Evolutionary conservation across 2,888 invertebrate species (phyloP), one percentile per base, ranked within the genome.

Genomic region (Ganaspis brasiliensis): DNA sequence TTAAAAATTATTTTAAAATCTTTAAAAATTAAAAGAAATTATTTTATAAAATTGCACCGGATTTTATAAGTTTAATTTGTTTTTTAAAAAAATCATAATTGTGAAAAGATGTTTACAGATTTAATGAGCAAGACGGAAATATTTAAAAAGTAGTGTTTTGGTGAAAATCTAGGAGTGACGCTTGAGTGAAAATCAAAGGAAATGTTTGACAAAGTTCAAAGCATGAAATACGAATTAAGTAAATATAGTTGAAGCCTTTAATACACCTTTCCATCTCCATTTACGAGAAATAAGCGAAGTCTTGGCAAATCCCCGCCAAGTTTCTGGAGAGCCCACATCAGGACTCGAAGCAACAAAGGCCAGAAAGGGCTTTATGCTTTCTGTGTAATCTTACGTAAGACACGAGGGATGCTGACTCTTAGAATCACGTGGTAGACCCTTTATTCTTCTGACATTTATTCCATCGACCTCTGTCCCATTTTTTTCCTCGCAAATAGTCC

Each of bases 291-390:
- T 35, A 63, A 63, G 37, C 35, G 79, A 82, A 82, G 78, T 82
- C 78, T 80, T 72, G 77, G 77, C 80, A 80, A 82, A 79, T 79
- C 81, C 81, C 78, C 73, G 75, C 72, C 74, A 82, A 82, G 81
- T 79, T 82, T 81, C 79, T 59, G 71, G 74, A 75, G 49, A 71
- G 71, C 71, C 71, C 49, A 55, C 71, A 71, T 49, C 31, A 35
- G 49, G 81, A 76, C 74, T 79, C 74, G 78, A 74, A 82, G 83
- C 85, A 88, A 89, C 89, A 88, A 89, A 89, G 87, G 85, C 78
- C 77, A 77, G 82, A 78, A 73, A 76, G 70, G 82, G 85, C 85
- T 86, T 83, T 84, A 83, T 87, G 85, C 83, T 83, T 73, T 79
- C 79, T 79, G 79, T 80, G 86, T 86, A 87, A 87, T 87, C 85